Base-by-base conservation (phyloP, 92 coral and sea anemone species). In the Micromussa lordhowensis region DNA sequence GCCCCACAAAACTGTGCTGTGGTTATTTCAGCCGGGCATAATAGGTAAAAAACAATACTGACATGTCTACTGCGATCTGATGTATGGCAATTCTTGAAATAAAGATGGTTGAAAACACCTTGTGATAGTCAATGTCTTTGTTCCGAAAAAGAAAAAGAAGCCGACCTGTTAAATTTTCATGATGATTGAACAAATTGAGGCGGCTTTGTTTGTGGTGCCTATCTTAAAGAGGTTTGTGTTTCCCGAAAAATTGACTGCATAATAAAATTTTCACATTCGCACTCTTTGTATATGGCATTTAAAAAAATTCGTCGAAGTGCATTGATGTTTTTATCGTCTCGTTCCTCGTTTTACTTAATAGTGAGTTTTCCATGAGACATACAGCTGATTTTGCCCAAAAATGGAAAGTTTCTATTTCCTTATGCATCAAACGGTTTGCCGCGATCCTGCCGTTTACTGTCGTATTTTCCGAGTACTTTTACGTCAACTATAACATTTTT, bases 81-180 rank as follows among this genome's bases (percentile, higher is more conserved):
- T 3, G 16, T 18, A 13, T 58, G n/a, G 48, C 84, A 32, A 34
- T 19, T 74, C 57, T 57, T 10, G 35, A 57, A 55, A 22, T 14
- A 57, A 57, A 84, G 53, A 35, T 31, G 44, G 87, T 28, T 13
- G 19, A 70, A 75, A 48, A 26, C 83, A 77, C 66, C 64, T 29
- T 76, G 35, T 48, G 31, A 31, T 18, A 63, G 77, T 30, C 49
- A 86, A 61, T 64, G 66, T 30, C 79, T 76, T 85, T 86, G 83
- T 77, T 77, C 66, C 63, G 75, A 66, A 30, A 86, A 31, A 77
- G 32, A 17, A 64, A 73, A 77, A 68, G 83, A 77, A 75, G 83
- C 89, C 89, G 89, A 77, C 89, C 18, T 48, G 63, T 86, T 86
- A 38, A 86, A 77, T 63, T 86, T 86, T 86, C 64, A 86, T 63